phyloP scores from a whole-genome alignment of 2,888 invertebrate species.

The Calephelis perditalis region DNA sequence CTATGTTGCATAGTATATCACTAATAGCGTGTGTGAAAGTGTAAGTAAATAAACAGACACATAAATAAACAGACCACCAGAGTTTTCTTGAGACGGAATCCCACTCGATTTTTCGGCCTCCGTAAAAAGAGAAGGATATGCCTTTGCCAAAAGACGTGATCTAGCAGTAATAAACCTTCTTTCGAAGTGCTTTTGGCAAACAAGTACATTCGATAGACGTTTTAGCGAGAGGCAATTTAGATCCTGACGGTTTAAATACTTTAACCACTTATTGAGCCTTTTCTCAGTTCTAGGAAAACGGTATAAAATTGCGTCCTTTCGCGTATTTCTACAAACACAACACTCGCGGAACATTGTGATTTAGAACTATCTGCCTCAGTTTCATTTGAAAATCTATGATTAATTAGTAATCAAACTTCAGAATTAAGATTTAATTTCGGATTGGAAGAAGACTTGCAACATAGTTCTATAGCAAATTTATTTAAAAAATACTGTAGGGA shows the following conservation, averaged over 20 bases:
- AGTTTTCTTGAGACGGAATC: background rate
- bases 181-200: background rate
- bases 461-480: too few species aligned
- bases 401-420: too few species aligned
- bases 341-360: background rate
- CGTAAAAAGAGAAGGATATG: background rate
- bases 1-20: too few species aligned
- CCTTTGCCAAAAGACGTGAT: background rate
- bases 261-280: background rate
- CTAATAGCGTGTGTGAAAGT: too few species aligned
- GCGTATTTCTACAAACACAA: background rate
- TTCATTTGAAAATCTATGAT: too few species aligned
- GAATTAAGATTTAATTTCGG: too few species aligned
- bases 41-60: too few species aligned
- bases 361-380: too few species aligned
- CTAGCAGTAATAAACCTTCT: background rate
- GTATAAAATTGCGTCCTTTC: slow-evolving; percentile 1
- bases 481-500: too few species aligned
- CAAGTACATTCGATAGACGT: background rate
- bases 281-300: background rate
- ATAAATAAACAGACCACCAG: background rate
- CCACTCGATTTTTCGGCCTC: background rate
- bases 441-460: too few species aligned
- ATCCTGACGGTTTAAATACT: background rate
- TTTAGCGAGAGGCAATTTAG: background rate